phyloP scores from a whole-genome alignment of 2,888 invertebrate genomes.

The Alloscopus bannaensis region DNA sequence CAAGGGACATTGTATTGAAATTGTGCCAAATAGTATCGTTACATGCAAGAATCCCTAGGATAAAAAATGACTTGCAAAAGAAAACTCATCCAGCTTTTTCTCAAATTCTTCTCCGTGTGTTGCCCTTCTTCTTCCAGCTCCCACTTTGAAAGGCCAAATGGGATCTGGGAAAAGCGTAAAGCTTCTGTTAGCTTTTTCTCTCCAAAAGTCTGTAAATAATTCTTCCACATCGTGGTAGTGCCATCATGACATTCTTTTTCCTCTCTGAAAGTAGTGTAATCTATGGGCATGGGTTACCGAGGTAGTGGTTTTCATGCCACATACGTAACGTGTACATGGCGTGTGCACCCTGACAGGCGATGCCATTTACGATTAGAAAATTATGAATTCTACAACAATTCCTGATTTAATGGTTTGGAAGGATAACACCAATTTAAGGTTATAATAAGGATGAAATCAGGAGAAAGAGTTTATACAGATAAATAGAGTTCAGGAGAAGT shows the following conservation, averaged over 20 bases:
- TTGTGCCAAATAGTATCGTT: conserved; percentile 55
- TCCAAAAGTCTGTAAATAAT: not conserved
- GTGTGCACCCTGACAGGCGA: no score
- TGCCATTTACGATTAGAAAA: conserved; percentile 53
- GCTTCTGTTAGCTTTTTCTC: no score
- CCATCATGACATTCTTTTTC: conserved; percentile 2
- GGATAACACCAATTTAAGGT: not conserved
- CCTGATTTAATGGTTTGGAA: conserved; percentile 44
- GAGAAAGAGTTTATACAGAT: not conserved
- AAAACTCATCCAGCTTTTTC: conserved; percentile 24
- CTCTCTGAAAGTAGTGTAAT: not conserved
- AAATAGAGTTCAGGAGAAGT: not conserved
- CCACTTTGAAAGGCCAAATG: not conserved
- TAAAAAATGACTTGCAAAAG: conserved; percentile 49
- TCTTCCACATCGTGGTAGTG: not conserved
- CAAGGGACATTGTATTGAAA: conserved; percentile 59
- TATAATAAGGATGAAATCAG: conserved; percentile 7
- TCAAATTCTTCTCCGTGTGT: conserved; percentile 1
- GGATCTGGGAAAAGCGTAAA: conserved; percentile 4
- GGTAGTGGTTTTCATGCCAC: no score
- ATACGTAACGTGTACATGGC: no score
- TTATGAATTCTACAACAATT: conserved; percentile 50
- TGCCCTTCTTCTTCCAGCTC: not conserved
- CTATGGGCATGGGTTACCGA: not conserved
- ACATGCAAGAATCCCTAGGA: conserved; percentile 32